Conservation (phyloP, 1,140 invertebrate genomes). For the Rhopalosiphum padi region DNA sequence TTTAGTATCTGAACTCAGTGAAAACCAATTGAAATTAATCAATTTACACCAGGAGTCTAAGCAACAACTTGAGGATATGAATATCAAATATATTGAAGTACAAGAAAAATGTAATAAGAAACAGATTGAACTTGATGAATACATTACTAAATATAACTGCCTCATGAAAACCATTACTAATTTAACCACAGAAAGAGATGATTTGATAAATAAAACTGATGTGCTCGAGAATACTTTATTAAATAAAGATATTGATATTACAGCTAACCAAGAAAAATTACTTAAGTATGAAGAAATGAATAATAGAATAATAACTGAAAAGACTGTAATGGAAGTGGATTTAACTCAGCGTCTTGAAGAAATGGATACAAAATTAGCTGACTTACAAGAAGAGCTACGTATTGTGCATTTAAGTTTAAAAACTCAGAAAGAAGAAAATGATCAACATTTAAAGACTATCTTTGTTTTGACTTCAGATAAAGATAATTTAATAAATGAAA, state of each 20-base stretch:
- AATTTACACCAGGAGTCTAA: not conserved
- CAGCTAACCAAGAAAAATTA: slow-evolving; percentile 18
- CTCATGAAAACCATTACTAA: not conserved
- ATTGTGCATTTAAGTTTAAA: not conserved
- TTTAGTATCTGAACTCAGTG: slow-evolving; percentile 16
- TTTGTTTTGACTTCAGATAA: not conserved
- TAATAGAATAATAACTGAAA: not conserved
- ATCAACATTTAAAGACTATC: not conserved
- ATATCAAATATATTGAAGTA: not conserved
- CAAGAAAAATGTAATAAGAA: not conserved
- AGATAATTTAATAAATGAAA: slow-evolving; percentile 37
- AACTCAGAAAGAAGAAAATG: not conserved
- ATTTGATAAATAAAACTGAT: slow-evolving; percentile 25
- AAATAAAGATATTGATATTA: not conserved
- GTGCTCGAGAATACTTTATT: not conserved
- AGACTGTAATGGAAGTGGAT: not conserved
- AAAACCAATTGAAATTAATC: not conserved
- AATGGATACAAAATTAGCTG: not conserved
- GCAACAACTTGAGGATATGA: not conserved
- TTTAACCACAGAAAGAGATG: slow-evolving; percentile 28
- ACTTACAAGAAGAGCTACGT: not conserved
- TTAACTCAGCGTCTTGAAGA: not conserved
- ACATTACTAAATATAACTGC: not conserved
- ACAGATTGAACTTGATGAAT: not conserved
- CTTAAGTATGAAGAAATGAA: slow-evolving; percentile 8